These are phyloP conservation scores for Volucella inflata DNA, from an alignment of 2,888 invertebrate genomes.

Conservation along the genomic window DNA sequence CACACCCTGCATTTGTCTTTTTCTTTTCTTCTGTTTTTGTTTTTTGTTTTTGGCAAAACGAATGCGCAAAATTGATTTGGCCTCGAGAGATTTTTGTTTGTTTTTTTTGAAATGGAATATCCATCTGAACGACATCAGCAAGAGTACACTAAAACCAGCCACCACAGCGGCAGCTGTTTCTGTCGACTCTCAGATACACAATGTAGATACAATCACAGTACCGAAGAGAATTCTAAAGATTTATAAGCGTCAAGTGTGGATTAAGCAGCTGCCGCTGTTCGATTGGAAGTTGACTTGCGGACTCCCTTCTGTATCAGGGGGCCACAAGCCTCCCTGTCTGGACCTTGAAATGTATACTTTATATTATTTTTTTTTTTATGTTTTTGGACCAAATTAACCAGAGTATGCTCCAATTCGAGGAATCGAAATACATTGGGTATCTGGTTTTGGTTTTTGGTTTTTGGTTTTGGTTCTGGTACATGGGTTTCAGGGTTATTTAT, in stretches of 20 bases:
- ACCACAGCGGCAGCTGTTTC: slow-evolving; percentile 6
- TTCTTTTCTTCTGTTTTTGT: slow-evolving; percentile 8
- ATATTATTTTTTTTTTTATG: no score
- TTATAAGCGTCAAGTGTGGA: slow-evolving; percentile 28
- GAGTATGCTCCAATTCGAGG: slow-evolving; percentile 30
- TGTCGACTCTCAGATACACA: slow-evolving; percentile 11
- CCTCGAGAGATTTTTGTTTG: slow-evolving; percentile 23
- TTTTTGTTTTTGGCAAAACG: neutral
- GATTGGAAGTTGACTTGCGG: neutral
- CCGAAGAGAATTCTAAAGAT: neutral
- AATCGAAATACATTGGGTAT: slow-evolving; percentile 19
- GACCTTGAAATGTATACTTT: slow-evolving; percentile 24
- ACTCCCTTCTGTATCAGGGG: neutral
- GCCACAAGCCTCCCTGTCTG: slow-evolving; percentile 8
- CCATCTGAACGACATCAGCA: slow-evolving; percentile 38
- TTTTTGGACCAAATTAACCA: slow-evolving; percentile 12
- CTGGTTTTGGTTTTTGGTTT: neutral
- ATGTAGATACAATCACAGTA: neutral
- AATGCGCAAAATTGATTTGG: slow-evolving; percentile 34
- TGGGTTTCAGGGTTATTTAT: slow-evolving; percentile 33
- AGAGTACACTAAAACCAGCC: no score
- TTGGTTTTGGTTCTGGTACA: slow-evolving; percentile 9
- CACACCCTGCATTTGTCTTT: slow-evolving; percentile 33
- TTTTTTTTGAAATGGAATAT: slow-evolving; percentile 33
- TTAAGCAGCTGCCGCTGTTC: slow-evolving; percentile 29